Base-by-base conservation (phyloP, 2,797 vertebrate genomes). In the Acipenser ruthenus region DNA sequence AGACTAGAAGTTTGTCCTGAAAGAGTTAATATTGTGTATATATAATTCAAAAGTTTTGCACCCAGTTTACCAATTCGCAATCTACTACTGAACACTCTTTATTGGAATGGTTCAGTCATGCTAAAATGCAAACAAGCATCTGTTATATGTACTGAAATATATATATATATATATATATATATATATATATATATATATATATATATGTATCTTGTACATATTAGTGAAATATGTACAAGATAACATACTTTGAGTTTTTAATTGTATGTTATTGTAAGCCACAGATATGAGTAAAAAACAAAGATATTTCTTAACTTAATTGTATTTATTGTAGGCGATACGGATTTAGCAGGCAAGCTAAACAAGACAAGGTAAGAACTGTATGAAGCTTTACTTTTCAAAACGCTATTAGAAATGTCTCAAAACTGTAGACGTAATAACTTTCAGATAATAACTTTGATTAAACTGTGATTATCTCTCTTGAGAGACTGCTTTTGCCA, bases 331-430 rank as follows among this genome's bases (percentile, higher is more conserved):
- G 6, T 72, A 97, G 96, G 81, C 91, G 92, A 65, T 96, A 95
- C 0, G 94, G 93, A 73, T 92, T 95, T 83, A 95, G 92, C 81
- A 94, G 88, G 74, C 90, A 92, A 80, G 81, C 81, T 66, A 92
- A 91, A 89, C 77, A 86, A 53, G 93, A 92, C 66, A 84, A 92
- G 90, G 95, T 96, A 80, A 84, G 89, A 74, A 55, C 65, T 62
- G 9, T 47, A 15, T 48, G 11, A 48, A 47, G 10, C 10, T 62
- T 6, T 37, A 18, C 15, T 7, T 62, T 18, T 23, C 10, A 8
- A 18, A 47, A 62, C 15, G 12, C 11, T 10, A 51, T 64, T 64
- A 10, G 12, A n/a, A n/a, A n/a, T n/a, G n/a, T n/a, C n/a, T n/a
- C n/a, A n/a, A n/a, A n/a, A n/a, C n/a, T n/a, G n/a, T n/a, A n/a